Percentiles rank a stretch among this genome's conserved stretches.
These are phyloP conservation scores for Xestia sexstrigata DNA, from an alignment of 2,888 invertebrate species.

Conservation along the genomic window DNA sequence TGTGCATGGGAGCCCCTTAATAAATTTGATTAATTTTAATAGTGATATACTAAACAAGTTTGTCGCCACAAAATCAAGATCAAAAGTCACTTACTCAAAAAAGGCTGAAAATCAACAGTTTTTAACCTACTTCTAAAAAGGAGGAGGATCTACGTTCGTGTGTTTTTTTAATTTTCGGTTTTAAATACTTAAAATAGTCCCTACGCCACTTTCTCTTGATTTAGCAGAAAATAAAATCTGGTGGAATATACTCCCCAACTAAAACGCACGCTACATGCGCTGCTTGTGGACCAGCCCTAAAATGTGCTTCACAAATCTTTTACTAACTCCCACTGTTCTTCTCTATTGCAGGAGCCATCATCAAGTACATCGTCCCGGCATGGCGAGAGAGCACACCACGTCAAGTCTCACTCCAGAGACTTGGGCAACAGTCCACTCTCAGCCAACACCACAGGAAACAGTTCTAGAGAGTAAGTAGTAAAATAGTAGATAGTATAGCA, in stretches of 20 bases:
- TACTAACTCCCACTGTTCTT: neutral
- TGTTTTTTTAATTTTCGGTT: neutral
- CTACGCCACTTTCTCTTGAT: neutral
- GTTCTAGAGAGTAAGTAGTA: conserved; percentile 84
- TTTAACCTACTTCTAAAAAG: neutral
- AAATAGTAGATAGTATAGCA: neutral
- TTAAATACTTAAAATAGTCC: neutral
- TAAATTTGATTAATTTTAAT: neutral
- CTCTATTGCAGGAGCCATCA: conserved; percentile 81
- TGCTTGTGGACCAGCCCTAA: neutral
- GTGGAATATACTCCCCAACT: neutral
- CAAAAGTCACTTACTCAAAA: neutral
- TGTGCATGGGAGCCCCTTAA: too few species aligned
- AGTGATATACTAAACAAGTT: neutral
- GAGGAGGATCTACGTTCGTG: neutral
- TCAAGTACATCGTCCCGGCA: conserved; percentile 84
- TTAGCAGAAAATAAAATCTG: neutral
- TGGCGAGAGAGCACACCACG: conserved; percentile 86
- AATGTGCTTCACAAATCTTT: too few species aligned
- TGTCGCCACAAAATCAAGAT: neutral
- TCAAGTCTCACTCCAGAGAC: conserved; percentile 87
- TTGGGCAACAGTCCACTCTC: conserved; percentile 85
- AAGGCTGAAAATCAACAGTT: neutral
- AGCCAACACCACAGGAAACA: conserved; percentile 82
- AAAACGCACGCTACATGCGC: neutral